Evolutionary conservation across 2,113 vertebrate genomes (phyloP).

Genomic region (Petaurus breviceps): DNA sequence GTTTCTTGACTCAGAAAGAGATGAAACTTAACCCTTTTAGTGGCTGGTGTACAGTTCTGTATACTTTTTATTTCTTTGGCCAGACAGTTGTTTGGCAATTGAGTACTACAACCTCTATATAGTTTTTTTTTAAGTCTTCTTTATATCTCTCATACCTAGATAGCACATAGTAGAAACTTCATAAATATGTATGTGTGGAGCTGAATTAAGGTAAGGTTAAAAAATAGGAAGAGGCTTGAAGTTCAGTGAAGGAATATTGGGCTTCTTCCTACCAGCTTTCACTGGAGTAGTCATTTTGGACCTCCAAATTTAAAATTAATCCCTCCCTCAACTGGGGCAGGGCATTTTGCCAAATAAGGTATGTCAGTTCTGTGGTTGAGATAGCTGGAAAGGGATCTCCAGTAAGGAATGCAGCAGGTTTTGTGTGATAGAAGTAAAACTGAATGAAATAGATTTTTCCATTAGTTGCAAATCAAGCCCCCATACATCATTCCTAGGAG

Average conservation of each 20-base stretch:
- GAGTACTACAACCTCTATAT: neutral
- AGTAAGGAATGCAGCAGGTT: conserved; percentile 36
- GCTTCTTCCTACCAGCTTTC: conserved; percentile 67
- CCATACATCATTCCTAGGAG: conserved; percentile 58
- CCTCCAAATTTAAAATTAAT: conserved; percentile 69
- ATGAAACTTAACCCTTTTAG: conserved; percentile 48
- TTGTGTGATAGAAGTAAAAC: conserved; percentile 69
- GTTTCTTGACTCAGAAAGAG: conserved; percentile 13
- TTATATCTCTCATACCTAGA: neutral
- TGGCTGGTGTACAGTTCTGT: neutral
- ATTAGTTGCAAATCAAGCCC: conserved; percentile 74
- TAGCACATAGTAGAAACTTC: neutral
- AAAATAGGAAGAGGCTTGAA: neutral
- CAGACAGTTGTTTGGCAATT: neutral
- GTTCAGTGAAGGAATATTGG: neutral
- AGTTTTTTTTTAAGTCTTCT: neutral
- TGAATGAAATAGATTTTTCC: conserved; percentile 79
- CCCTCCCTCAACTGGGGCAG: conserved; percentile 56
- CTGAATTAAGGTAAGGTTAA: neutral
- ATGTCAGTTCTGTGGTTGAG: conserved; percentile 65
- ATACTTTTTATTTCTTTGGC: neutral
- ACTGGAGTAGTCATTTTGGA: conserved; percentile 67
- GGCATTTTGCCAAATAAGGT: conserved; percentile 35
- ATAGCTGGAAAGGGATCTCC: conserved; percentile 52
- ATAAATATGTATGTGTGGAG: neutral